Base-by-base conservation (phyloP, 2,113 vertebrate genomes). In the Gorsachius goisagi region DNA sequence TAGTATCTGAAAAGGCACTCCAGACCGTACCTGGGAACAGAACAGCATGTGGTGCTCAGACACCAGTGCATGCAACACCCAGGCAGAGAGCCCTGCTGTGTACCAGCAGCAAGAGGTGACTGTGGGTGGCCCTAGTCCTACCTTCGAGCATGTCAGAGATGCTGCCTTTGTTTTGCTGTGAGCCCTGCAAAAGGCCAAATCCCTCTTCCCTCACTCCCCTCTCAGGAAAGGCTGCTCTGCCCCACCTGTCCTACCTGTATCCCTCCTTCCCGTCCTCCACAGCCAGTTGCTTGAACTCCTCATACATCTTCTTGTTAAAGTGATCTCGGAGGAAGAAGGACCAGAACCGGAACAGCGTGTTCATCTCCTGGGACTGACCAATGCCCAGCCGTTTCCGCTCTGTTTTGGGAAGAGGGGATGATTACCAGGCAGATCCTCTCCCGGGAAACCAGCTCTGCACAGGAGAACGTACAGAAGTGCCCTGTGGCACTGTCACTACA, bases 1-100 rank as follows among this genome's bases (percentile, higher is more conserved):
- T 99, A 99, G 98, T 99, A 99, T 98, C 99, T 98, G 98, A 99
- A 99, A 98, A 99, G 99, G 98, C 99, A 99, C 98, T 99, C 99
- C 97, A 99, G 97, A 83, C 99, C 99, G 62, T 99, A 99, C 98
- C 99, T 99, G 97, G 35, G 82, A 85, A 93, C 6, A 82, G 45
- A 92, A 60, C 44, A 37, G 47, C 47, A 90, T 0, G 0, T 19
- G 30, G 19, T 63, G 33, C 49, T 96, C 77, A 88, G 59, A 60
- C 60, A 64, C 27, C 1, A 2, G 5, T 24, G 15, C 33, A 33
- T 1, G 1, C 7, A 68, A 60, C 44, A 47, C 32, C 11, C 2
- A 1, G 16, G 69, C 35, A 90, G n/a, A 76, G 39, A 59, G 30
- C 52, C 35, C 62, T 44, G 52, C 56, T 47, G 52, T 1, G 6